Evolutionary conservation across 2,888 invertebrate species (phyloP), one percentile per base, ranked within the genome.

Genomic region (Andrena camellia): DNA sequence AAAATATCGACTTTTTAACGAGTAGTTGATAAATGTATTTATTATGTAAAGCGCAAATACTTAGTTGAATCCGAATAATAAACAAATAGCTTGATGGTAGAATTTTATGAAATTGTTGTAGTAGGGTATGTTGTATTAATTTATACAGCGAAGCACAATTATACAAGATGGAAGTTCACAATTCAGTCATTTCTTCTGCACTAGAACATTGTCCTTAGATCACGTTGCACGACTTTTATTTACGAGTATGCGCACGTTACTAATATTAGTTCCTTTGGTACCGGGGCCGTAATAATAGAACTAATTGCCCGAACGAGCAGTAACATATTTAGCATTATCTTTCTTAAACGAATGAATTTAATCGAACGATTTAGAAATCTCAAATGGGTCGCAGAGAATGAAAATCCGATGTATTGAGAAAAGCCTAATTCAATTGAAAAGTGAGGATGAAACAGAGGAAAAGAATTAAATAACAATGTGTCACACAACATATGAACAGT

Each of bases 361-460:
- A 54, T 48, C 2, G 2, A 10, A 42, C 42, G 42, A 42, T 42
- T 42, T 5, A 17, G 42, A 42, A 52, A 29, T 7, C 57, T 35
- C 2, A 76, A 35, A 71, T 85, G 85, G 73, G 71, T 83, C 71
- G 68, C 83, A 74, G 76, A 63, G 80, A 57, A 67, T 23, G 69
- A 42, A 13, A 62, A 66, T 74, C 64, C 42, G 35, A 57, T 35
- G 60, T 59, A 78, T 64, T 31, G 73, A 62, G 10, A 13, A 29
- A 54, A 66, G 20, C 75, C 35, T 62, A 79, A 74, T 62, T 57
- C 5, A 29, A 80, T 72, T 10, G 59, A 76, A 64, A 17, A n/a
- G 42, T 3, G 35, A 60, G 23, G 26, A 13, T 10, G 26, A 31
- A 71, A 52, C 50, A 31, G 48, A 29, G 23, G 23, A 60, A 35